Percentiles rank a stretch among this genome's conserved stretches.
Conservation (phyloP, 2,113 vertebrate species). For the crab-eating macaque (Macaca fascicularis) region T2T-MFA8v1.1 NC_088375.1:210943501-210944000, state of each 20-base stretch:
- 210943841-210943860: neutral
- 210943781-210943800: neutral
- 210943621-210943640: neutral
- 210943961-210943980: neutral
- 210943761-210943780: neutral
- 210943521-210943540: neutral
- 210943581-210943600: neutral
- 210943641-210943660: neutral
- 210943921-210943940: neutral
- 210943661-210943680: neutral
- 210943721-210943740: too few relatives aligned
- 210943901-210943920: rapidly evolving
- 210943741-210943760: neutral
- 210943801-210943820: neutral
- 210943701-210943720: neutral
- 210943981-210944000: neutral
- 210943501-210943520: neutral
- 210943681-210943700: neutral
- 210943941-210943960: neutral
- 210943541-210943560: neutral
- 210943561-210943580: neutral
- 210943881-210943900: neutral
- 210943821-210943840: neutral
- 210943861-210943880: too few relatives aligned
- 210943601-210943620: neutral